These are phyloP conservation scores for Leontopithecus rosalia DNA, from an alignment of 2,797 vertebrate species.

Conservation along the genomic window DNA sequence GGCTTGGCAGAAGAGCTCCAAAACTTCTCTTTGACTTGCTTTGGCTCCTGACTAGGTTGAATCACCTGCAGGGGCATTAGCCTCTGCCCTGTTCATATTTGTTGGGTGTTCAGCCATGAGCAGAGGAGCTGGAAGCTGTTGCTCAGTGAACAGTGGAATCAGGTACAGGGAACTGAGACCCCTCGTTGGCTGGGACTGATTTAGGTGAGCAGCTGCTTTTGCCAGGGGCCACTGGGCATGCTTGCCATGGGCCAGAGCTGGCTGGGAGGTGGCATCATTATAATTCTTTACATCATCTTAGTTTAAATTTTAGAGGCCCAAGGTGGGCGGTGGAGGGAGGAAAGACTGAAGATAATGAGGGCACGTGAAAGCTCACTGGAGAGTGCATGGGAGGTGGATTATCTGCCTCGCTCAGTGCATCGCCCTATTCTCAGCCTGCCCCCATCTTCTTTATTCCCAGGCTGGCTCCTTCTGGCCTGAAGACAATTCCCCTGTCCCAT, in stretches of 20 bases:
- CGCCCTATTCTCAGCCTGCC: accelerated
- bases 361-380: accelerated
- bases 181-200: accelerated
- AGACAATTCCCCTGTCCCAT: conserved; percentile 51
- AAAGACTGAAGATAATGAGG: background rate
- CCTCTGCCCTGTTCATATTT: accelerated
- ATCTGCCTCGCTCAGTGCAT: background rate
- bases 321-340: background rate
- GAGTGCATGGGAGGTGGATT: background rate
- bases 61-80: accelerated
- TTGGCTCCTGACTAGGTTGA: background rate
- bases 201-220: background rate
- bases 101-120: background rate
- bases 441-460: background rate
- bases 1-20: background rate
- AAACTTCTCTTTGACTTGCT: background rate
- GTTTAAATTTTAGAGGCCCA: background rate
- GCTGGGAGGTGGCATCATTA: accelerated
- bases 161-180: background rate
- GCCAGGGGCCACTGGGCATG: background rate
- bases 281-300: background rate
- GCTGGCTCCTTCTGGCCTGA: background rate
- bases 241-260: accelerated
- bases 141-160: background rate
- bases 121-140: background rate